Evolutionary conservation across 2,888 invertebrate genomes (phyloP), one percentile per base, ranked within the genome.

Genomic region (Yponomeuta sedellus): DNA sequence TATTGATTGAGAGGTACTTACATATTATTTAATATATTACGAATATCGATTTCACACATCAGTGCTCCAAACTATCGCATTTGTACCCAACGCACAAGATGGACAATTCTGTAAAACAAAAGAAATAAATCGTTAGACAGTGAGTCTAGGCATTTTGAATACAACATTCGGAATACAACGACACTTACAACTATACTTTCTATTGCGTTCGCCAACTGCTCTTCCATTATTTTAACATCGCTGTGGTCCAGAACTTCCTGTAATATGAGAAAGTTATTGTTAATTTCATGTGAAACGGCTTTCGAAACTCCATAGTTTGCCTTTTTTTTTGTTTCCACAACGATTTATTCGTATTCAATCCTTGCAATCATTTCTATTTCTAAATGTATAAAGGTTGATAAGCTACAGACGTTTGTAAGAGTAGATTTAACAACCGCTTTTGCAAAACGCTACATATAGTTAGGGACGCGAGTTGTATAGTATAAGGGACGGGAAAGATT

Each of bases 1-100:
- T 25, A 25, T 25, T 25, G 25, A 19, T 10, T 12, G 8, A 58
- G 8, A 58, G 10, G 3, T 58, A 79, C 85, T 82, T 70, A 85
- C 85, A 80, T 79, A n/a, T n/a, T n/a, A n/a, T n/a, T n/a, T 63
- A 75, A 79, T n/a, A 75, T 74, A 75, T 71, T 78, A 80, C 80
- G 69, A 66, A 71, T 71, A 72, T 72, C 76, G 70, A 73, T 71
- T 70, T 75, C 80, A 91, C 70, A 91, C 91, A 75, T 91, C 91
- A 76, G 91, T 91, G 84, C 91, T 91, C 91, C 91, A 91, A 85
- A 91, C 88, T 86, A 91, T 91, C 81, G 91, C 87, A 85, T 91
- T 91, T 79, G 90, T 90, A 74, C 91, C 91, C 83, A 91, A 80
- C 75, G 91, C 91, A 85, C 91, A 91, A 83, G 91, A 91, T 80